A percentile compares a stretch with the other conserved stretches of the same genome.
phyloP scores from a whole-genome alignment of 2,888 invertebrate genomes.

The Plebejus argus region DNA sequence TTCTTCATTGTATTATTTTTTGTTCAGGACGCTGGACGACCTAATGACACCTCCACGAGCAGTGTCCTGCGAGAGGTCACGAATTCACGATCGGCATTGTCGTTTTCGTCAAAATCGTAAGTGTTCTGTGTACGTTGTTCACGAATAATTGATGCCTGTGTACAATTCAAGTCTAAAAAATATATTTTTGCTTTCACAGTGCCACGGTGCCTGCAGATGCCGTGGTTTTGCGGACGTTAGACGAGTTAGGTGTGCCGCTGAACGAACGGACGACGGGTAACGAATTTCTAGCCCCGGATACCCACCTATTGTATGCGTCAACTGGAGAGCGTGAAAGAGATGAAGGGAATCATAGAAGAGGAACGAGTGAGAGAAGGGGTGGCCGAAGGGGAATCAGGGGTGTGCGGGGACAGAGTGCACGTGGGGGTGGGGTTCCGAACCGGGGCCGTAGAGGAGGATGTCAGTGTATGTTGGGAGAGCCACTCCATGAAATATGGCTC shows the following conservation, averaged over 20 bases:
- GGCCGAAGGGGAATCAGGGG: too few relatives aligned
- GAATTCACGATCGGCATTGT: conserved; percentile 3
- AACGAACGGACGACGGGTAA: neutral
- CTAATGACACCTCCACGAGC: neutral
- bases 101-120: neutral
- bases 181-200: neutral
- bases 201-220: neutral
- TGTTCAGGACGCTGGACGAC: neutral
- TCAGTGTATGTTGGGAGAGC: neutral
- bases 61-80: conserved; percentile 34
- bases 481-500: conserved; percentile 13
- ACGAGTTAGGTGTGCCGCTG: neutral
- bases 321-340: conserved; percentile 24
- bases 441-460: conserved; percentile 10
- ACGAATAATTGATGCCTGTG: neutral
- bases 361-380: conserved; percentile 5
- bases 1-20: conserved; percentile 5
- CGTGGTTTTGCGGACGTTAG: neutral
- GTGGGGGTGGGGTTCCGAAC: neutral
- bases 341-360: neutral
- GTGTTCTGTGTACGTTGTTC: neutral
- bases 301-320: conserved; percentile 20
- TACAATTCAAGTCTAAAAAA: too few relatives aligned
- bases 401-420: neutral
- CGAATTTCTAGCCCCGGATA: conserved; percentile 1